Base-by-base conservation (phyloP, 2,888 invertebrate genomes). In the Operophtera brumata region DNA sequence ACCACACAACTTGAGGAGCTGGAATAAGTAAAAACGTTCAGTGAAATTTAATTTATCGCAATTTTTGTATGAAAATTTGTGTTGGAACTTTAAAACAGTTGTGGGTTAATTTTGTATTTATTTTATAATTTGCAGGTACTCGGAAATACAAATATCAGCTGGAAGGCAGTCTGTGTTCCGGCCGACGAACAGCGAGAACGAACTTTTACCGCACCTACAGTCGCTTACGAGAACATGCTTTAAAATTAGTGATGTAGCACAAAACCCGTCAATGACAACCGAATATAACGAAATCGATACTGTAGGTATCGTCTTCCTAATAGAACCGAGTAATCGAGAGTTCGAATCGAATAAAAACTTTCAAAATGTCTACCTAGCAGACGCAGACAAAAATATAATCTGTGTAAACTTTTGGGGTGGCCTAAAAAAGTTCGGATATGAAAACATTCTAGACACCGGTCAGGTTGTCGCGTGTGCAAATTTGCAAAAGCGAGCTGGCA, bases 211-310 rank as follows among this genome's bases (percentile, higher is more conserved):
- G 0, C 59, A 66, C 25, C 64, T 64, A 2, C 63, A 73, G 25
- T 47, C 68, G 1, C 59, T 84, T 1, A 71, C 67, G 58, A 82
- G 92, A 61, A 81, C 62, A 14, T 91, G 86, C 53, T 88, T 80
- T 28, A 68, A 77, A n/a, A 89, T 94, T 50, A 77, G 79, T 61
- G 87, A 92, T 54, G 67, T 93, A 14, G 56, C 71, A 0, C 62
- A 73, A 57, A 82, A 80, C 13, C 74, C 81, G 0, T 54, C 62
- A 0, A 66, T 73, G 48, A 51, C 57, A 4, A 82, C 80, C 13
- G 77, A 84, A 42, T 94, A 93, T 70, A 92, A 92, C 57, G 96
- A 96, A 88, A 90, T 95, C 60, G 96, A 96, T 80, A 92, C 94
- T 8, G 91, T 93, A 4, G 96, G 96, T 1, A 67, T 95, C 2